phyloP scores from a whole-genome alignment of 2,113 vertebrate species.

The Gymnobelideus leadbeateri region DNA sequence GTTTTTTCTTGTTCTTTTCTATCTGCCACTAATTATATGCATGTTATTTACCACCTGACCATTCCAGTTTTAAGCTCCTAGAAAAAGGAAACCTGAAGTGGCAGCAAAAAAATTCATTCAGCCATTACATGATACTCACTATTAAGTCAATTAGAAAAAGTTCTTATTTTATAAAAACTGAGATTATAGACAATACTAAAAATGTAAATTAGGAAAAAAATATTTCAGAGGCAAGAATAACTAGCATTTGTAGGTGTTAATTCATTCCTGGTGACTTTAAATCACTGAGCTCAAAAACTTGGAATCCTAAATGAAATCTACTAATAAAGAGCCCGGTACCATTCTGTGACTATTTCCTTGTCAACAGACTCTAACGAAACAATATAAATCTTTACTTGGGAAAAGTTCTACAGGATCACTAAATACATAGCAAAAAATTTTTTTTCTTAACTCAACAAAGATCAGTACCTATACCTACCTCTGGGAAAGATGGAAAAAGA shows the following conservation, averaged over 20 bases:
- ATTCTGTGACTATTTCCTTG: conserved; percentile 17
- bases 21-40: neutral
- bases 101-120: neutral
- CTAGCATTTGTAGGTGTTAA: neutral
- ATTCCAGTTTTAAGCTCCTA: neutral
- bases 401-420: neutral
- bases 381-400: conserved; percentile 19
- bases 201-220: neutral
- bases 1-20: neutral
- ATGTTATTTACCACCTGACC: neutral
- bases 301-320: conserved; percentile 21
- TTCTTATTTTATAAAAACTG: neutral
- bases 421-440: neutral
- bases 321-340: conserved; percentile 19
- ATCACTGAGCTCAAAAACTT: conserved; percentile 44
- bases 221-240: neutral
- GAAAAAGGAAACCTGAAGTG: neutral
- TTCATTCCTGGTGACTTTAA: conserved; percentile 1
- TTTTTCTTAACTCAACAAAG: neutral
- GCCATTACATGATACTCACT: neutral
- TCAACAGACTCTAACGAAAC: conserved; percentile 23
- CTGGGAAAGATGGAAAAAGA: neutral
- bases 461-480: neutral
- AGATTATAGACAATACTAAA: neutral
- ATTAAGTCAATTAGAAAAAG: neutral